Evolutionary conservation across 2,888 invertebrate genomes (phyloP), one percentile per base, ranked within the genome.

Genomic region (Megamerina dolium): DNA sequence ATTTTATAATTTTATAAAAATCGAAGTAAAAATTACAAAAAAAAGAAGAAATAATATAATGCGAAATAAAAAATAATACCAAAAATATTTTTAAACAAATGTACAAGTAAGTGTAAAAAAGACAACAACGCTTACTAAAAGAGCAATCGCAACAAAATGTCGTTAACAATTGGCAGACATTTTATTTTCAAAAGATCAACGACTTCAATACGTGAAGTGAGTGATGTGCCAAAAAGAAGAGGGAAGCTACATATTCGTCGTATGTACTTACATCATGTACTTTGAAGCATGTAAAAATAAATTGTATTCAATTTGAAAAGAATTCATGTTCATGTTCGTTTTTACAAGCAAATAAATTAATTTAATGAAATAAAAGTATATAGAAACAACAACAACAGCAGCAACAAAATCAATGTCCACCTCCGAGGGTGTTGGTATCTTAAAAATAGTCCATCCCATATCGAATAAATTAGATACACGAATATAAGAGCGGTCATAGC

Each of bases 371-470:
- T 33, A 34, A 34, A 17, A n/a, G 27, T 37, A 18, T 29, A n/a
- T 38, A 56, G 52, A 49, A 18, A 26, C 48, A 45, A 49, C 47
- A 56, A 23, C 54, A 59, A n/a, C n/a, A n/a, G n/a, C n/a, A n/a
- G n/a, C n/a, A 55, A 57, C 56, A 59, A 61, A 61, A 60, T 61
- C 51, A 56, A 60, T 63, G 59, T 59, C 58, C 63, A 61, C 63
- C 55, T 56, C 58, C 54, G 58, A 53, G 51, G 57, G 50, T 54
- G 49, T 51, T n/a, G n/a, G n/a, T n/a, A n/a, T 55, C 47, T 59
- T 64, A 64, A 56, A 64, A 65, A 64, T 64, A 64, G 59, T 51
- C 23, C 21, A 26, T n/a, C 27, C 27, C 31, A 13, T 37, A 48
- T 40, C 45, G 41, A 47, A 43, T 17, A 21, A 44, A 29, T 18